Evolutionary conservation across 2,113 vertebrate genomes (phyloP), one percentile per base, ranked within the genome.

Genomic region (Narcine bancroftii): DNA sequence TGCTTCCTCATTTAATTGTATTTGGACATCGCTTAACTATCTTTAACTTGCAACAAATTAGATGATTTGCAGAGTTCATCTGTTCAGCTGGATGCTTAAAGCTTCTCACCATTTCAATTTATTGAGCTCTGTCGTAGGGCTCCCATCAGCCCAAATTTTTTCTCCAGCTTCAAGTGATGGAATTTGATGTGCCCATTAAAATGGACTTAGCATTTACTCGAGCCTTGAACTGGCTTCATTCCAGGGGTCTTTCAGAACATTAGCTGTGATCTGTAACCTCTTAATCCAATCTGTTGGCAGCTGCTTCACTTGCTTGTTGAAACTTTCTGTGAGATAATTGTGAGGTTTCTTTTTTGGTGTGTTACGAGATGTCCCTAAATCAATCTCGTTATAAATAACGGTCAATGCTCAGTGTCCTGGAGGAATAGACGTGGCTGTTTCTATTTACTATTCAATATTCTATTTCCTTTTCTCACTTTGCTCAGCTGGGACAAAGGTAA

Each of bases 101-200:
- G n/a, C 36, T 26, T 26, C 85, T 56, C 0, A n/a, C 24, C 65
- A 56, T 42, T 89, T 60, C 50, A 89, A 89, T 60, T 65, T 89
- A 89, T 65, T 65, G 50, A 39, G 56, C 81, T 36, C 33, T 21
- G 53, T 17, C 15, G 83, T n/a, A 63, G 60, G 53, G 10, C 36
- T 89, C 85, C 53, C 19, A 26, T 63, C 60, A 42, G 36, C 60
- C 85, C 36, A 39, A 36, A 19, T 24, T 21, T 60, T 15, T 10
- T 89, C 19, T 66, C 56, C 56, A 39, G 85, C 60, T 66, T 65
- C 85, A 45, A 89, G 33, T 89, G 42, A 66, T 89, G 85, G 60
- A 66, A 63, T 66, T 65, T 89, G 85, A 66, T 42, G 65, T 5
- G 7, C 17, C 53, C 85, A 89, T 89, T 89, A 89, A 89, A 60